phyloP scores from a whole-genome alignment of 2,113 vertebrate species.

The Alosa alosa region DNA sequence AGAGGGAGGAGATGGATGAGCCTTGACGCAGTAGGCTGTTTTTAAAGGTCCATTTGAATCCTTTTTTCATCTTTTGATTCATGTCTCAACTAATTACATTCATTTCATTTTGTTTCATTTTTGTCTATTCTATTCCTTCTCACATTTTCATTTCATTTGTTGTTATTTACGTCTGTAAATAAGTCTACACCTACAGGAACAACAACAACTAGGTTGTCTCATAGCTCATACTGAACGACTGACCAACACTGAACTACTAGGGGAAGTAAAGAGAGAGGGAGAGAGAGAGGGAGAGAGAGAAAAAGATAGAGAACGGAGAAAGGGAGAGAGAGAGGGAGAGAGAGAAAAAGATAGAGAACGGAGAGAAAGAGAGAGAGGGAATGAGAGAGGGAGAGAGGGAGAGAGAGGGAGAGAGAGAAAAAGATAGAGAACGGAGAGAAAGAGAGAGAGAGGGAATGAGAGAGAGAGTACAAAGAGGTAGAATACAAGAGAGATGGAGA shows the following conservation, averaged over 20 bases:
- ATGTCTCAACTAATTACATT: too few relatives aligned
- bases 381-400: constrained; percentile 20
- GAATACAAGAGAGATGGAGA: constrained; percentile 17
- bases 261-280: neutral
- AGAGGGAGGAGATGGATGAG: neutral
- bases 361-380: constrained; percentile 7
- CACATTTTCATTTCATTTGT: too few relatives aligned
- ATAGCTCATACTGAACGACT: too few relatives aligned
- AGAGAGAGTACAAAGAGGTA: neutral
- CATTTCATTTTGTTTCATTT: too few relatives aligned
- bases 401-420: neutral
- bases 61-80: too few relatives aligned
- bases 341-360: constrained; percentile 22
- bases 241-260: too few relatives aligned
- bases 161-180: too few relatives aligned
- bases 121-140: too few relatives aligned
- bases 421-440: constrained; percentile 1
- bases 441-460: constrained; percentile 1
- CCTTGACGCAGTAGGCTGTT: too few relatives aligned
- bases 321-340: constrained; percentile 24
- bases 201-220: too few relatives aligned
- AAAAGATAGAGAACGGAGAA: neutral
- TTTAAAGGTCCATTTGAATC: too few relatives aligned
- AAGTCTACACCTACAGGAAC: too few relatives aligned
- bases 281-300: constrained; percentile 23